These are phyloP conservation scores for Perognathus longimembris DNA, from an alignment of 2,113 vertebrate species.

Conservation along the genomic window DNA sequence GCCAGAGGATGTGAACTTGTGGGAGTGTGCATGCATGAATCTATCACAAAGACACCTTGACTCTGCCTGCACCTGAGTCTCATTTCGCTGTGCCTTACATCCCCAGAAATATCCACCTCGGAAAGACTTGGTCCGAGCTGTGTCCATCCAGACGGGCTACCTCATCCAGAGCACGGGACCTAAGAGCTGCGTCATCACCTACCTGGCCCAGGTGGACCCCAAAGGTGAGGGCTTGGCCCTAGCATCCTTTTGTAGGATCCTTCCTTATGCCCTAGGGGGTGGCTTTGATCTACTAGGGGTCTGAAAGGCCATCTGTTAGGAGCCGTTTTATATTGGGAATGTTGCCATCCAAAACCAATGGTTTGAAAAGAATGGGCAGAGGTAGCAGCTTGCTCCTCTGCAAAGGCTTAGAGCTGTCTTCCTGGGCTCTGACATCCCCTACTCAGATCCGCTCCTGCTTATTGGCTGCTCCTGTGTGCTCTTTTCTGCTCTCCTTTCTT, in stretches of 20 bases:
- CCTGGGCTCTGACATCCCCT: not conserved
- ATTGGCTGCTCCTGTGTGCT: not conserved
- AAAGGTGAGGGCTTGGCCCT: conserved; percentile 88
- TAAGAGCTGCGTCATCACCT: conserved; percentile 92
- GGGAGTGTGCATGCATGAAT: not conserved
- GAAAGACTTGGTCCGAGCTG: conserved; percentile 95
- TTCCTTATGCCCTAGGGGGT: not conserved
- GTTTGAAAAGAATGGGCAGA: conserved; percentile 40
- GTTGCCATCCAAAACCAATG: not conserved
- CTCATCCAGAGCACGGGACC: conserved; percentile 92
- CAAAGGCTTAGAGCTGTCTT: not conserved
- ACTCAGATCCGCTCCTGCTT: not conserved
- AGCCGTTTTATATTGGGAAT: not conserved
- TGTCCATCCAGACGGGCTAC: conserved; percentile 97
- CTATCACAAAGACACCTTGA: not conserved
- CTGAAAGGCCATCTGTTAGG: conserved; percentile 2
- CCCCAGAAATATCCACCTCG: conserved; percentile 95
- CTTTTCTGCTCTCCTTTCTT: not conserved
- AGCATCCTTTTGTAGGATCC: conserved; percentile 15
- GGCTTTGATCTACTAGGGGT: conserved; percentile 18
- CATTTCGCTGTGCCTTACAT: conserved; percentile 64
- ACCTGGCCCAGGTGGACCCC: conserved; percentile 97
- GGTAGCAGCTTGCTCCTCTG: not conserved
- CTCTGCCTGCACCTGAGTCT: not conserved
- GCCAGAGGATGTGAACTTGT: not conserved